Base-by-base conservation (phyloP, 2,797 vertebrate genomes). In the Ptychadena robeensis region DNA sequence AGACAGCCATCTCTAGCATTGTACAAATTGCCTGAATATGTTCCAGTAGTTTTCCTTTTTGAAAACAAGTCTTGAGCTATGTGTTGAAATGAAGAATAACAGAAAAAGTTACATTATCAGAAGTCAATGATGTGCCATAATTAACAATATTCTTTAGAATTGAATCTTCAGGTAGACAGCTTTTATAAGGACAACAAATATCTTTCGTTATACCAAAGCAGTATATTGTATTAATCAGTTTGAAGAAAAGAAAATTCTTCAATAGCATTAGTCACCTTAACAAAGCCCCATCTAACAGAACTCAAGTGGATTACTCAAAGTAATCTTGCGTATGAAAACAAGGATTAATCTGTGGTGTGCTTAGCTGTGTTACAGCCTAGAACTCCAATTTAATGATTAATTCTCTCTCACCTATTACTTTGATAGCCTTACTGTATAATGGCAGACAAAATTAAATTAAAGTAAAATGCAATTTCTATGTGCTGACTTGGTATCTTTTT, bases 301-400 rank as follows among this genome's bases (percentile, higher is more conserved):
- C 67, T 83, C 74, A 78, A 73, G 76, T 73, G 82, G 73, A 83
- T 83, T 83, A 83, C 68, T 73, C 38, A 66, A 83, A 78, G 67
- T 73, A 82, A 82, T 82, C 81, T 82, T 65, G 53, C 44, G n/a
- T 71, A 72, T 78, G 61, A 83, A 83, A 83, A 79, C 69, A 83
- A 25, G 75, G 75, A 79, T 83, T 83, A 73, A 37, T 48, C 25
- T 35, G 9, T 63, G 74, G 67, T 70, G 53, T 40, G 44, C 9
- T 72, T 79, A 66, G 69, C 59, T 57, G 25, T 67, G 31, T 73
- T 67, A 28, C 30, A 78, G 73, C 57, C 38, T 32, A 37, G 12
- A 65, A 38, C 67, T 65, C 73, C 37, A 78, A 78, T 64, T 35
- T 65, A 83, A 72, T 72, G 37, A 72, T 72, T 72, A 71, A 76